Evolutionary conservation across 2,113 vertebrate species (phyloP).

Genomic region (Xenopus borealis): DNA sequence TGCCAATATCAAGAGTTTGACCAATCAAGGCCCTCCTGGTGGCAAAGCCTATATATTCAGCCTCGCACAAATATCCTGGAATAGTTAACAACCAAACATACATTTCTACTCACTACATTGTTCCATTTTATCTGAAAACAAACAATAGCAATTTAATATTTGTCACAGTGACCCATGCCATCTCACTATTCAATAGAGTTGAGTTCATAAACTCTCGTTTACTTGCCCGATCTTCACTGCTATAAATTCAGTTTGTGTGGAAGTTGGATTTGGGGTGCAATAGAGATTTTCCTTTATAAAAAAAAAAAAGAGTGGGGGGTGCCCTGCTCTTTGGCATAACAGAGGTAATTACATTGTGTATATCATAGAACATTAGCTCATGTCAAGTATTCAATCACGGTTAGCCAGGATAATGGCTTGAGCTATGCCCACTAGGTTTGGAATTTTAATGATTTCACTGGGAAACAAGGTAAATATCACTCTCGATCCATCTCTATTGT

Average conservation of each 20-base stretch:
- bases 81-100: no score
- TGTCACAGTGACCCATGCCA: conserved; percentile 40
- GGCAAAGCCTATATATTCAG: no score
- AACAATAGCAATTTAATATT: conserved; percentile 11
- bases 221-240: conserved; percentile 41
- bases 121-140: conserved; percentile 4
- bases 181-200: conserved; percentile 57
- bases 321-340: conserved; percentile 11
- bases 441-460: background rate
- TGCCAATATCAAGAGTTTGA: no score
- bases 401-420: conserved; percentile 6
- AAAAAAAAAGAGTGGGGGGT: background rate
- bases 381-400: conserved; percentile 6
- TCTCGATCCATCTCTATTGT: no score
- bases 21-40: no score
- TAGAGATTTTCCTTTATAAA: background rate
- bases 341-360: conserved; percentile 5
- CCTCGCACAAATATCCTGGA: no score
- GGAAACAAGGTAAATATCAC: no score
- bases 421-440: conserved; percentile 1
- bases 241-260: conserved; percentile 54
- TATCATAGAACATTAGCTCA: conserved; percentile 22
- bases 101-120: background rate
- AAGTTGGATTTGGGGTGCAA: background rate
- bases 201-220: conserved; percentile 62